These are phyloP conservation scores for Dasysyrphus albostriatus DNA, from an alignment of 2,888 invertebrate species.

Conservation along the genomic window DNA sequence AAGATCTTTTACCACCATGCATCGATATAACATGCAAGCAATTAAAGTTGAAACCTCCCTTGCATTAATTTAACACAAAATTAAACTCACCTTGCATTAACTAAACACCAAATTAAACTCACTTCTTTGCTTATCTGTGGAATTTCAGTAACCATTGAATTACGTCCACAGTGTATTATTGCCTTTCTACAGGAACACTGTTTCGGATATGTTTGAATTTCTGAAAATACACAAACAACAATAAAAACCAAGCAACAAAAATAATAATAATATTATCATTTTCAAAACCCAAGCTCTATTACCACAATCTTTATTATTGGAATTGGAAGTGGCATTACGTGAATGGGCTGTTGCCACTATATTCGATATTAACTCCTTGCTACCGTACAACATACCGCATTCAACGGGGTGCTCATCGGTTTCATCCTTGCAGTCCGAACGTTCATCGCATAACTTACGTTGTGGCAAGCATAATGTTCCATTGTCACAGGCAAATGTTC, in stretches of 20 bases:
- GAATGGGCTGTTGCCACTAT: slow-evolving; percentile 78
- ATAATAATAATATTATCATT: slow-evolving; percentile 48
- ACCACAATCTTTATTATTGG: slow-evolving; percentile 75
- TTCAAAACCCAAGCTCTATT: slow-evolving; percentile 59
- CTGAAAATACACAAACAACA: slow-evolving; percentile 75
- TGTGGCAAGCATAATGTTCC: slow-evolving; percentile 85
- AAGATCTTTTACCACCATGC: not conserved
- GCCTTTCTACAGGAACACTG: slow-evolving; percentile 80
- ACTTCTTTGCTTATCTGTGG: slow-evolving; percentile 80
- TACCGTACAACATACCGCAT: slow-evolving; percentile 83
- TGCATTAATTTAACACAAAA: too few relatives aligned
- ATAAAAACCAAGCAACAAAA: not conserved
- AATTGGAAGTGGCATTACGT: slow-evolving; percentile 77
- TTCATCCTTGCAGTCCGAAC: slow-evolving; percentile 84
- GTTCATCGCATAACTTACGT: slow-evolving; percentile 85
- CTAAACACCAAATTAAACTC: slow-evolving; percentile 38
- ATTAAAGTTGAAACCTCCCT: too few relatives aligned
- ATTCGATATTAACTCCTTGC: slow-evolving; percentile 81
- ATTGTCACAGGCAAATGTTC: slow-evolving; percentile 85
- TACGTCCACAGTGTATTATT: slow-evolving; percentile 79
- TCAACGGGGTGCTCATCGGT: slow-evolving; percentile 84
- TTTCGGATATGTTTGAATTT: slow-evolving; percentile 82
- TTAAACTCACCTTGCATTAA: too few relatives aligned
- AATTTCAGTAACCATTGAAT: slow-evolving; percentile 78
- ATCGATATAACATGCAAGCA: not conserved